phyloP scores from a whole-genome alignment of 2,888 invertebrate species.

The Coleophora flavipennella region DNA sequence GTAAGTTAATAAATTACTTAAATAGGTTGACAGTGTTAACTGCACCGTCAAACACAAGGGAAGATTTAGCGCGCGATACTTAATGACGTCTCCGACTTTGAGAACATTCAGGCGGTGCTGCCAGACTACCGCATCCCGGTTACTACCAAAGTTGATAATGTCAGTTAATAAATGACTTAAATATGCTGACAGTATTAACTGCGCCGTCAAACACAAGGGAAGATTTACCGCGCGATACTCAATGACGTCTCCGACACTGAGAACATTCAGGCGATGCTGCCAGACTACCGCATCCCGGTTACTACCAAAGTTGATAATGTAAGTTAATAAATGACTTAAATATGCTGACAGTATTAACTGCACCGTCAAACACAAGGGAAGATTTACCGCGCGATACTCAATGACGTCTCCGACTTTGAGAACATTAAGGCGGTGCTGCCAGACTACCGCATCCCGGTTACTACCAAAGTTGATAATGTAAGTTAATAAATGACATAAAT shows the following conservation, averaged over 20 bases:
- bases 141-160: conserved; percentile 45
- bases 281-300: conserved; percentile 53
- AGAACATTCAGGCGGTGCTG: conserved; percentile 39
- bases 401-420: conserved; percentile 34
- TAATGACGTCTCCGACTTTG: conserved; percentile 34
- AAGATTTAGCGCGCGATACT: conserved; percentile 57
- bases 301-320: conserved; percentile 49
- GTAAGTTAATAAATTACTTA: conserved; percentile 30
- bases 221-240: conserved; percentile 55
- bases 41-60: conserved; percentile 52
- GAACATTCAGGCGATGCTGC: conserved; percentile 41
- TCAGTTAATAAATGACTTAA: conserved; percentile 24
- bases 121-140: conserved; percentile 56
- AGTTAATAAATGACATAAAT: conserved; percentile 16
- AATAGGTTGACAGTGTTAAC: conserved; percentile 46
- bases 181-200: conserved; percentile 50
- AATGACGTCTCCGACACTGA: conserved; percentile 35
- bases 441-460: conserved; percentile 51
- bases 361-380: conserved; percentile 48
- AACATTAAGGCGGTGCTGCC: conserved; percentile 46
- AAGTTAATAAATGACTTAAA: conserved; percentile 17
- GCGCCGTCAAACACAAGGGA: conserved; percentile 50
- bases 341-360: conserved; percentile 53
- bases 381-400: conserved; percentile 54
- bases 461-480: conserved; percentile 48